These are phyloP conservation scores for Phylloscopus whistleri DNA, from an alignment of 2,113 vertebrate species.

Conservation along the genomic window DNA sequence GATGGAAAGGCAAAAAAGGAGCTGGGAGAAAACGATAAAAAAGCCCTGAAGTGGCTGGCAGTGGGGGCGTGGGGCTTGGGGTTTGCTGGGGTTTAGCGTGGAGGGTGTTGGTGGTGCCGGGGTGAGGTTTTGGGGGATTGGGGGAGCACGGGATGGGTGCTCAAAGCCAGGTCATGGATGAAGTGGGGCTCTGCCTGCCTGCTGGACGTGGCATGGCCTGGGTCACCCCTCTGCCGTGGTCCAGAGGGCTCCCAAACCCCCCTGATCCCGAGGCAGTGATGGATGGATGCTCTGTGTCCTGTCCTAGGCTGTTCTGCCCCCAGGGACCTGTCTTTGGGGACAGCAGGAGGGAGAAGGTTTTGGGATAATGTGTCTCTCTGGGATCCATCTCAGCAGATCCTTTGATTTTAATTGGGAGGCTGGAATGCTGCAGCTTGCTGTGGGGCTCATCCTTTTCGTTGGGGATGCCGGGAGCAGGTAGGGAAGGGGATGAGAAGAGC, in stretches of 20 bases:
- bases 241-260: background rate
- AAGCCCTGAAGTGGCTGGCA: background rate
- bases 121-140: accelerated
- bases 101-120: background rate
- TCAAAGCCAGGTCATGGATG: accelerated
- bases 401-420: background rate
- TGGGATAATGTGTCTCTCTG: background rate
- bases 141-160: accelerated
- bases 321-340: accelerated
- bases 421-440: accelerated
- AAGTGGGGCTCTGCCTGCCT: background rate
- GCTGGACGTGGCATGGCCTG: accelerated
- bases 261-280: accelerated
- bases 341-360: background rate
- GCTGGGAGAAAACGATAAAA: accelerated
- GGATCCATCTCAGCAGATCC: background rate
- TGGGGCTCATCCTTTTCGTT: background rate
- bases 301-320: background rate
- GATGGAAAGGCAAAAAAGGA: background rate
- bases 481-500: background rate
- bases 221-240: background rate
- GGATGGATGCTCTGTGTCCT: background rate
- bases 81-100: background rate
- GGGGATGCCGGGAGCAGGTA: background rate
- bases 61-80: background rate